phyloP scores from a whole-genome alignment of 2,113 vertebrate species.

The Pseudonaja textilis region DNA sequence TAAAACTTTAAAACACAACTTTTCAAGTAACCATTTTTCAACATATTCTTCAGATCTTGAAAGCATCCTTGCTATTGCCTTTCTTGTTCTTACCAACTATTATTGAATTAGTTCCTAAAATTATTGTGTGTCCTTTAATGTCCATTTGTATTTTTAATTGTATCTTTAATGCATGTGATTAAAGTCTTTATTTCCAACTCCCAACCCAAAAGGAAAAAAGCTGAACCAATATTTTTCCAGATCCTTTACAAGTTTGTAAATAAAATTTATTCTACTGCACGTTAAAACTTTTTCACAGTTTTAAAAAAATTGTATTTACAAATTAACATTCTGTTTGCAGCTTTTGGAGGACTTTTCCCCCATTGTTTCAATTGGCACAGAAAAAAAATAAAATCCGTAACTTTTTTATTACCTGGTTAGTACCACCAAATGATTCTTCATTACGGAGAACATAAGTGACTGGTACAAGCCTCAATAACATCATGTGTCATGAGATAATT shows the following conservation, averaged over 20 bases:
- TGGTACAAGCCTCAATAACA: background rate
- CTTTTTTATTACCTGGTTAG: background rate
- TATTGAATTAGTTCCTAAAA: background rate
- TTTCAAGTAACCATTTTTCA: background rate
- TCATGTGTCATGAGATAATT: background rate
- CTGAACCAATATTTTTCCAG: slow-evolving; percentile 1
- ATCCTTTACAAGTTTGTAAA: slow-evolving; percentile 59
- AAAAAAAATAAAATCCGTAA: background rate
- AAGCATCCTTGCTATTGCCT: background rate
- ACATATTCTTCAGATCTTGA: background rate
- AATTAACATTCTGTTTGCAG: slow-evolving; percentile 58
- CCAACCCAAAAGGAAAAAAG: slow-evolving; percentile 1
- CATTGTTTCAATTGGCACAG: background rate
- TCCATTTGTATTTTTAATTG: background rate
- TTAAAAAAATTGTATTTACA: slow-evolving; percentile 58
- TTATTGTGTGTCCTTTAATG: background rate
- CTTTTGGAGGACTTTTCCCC: slow-evolving; percentile 15
- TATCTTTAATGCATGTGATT: slow-evolving; percentile 13
- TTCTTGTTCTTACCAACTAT: background rate
- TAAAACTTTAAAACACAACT: background rate
- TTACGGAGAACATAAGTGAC: rapidly evolving
- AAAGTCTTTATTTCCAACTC: slow-evolving; percentile 54
- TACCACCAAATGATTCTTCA: background rate
- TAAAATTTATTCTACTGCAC: slow-evolving; percentile 69
- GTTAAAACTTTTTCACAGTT: slow-evolving; percentile 63